Evolutionary conservation across 2,888 invertebrate species (phyloP).

Genomic region (Drosophila mayaguana): DNA sequence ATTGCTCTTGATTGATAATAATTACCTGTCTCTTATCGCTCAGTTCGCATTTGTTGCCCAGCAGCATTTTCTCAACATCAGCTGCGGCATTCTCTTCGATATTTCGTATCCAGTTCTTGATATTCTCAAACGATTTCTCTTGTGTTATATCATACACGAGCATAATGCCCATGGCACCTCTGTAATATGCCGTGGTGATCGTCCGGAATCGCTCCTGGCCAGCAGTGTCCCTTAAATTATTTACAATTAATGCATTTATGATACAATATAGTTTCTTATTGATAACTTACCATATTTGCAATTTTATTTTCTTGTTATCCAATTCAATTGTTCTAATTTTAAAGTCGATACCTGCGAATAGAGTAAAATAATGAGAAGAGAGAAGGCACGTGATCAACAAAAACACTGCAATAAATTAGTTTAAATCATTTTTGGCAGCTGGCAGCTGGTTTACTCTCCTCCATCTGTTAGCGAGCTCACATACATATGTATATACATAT

Average conservation of each 20-base stretch:
- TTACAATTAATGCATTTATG: background rate
- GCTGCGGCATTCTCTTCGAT: slow-evolving; percentile 99
- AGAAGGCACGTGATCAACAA: slow-evolving; percentile 49
- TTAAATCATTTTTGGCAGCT: slow-evolving; percentile 48
- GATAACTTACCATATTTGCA: slow-evolving; percentile 97
- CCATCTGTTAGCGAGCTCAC: slow-evolving; percentile 1
- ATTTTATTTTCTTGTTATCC: slow-evolving; percentile 98
- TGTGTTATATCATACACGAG: slow-evolving; percentile 99
- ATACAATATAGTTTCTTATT: slow-evolving; percentile 1
- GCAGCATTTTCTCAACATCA: slow-evolving; percentile 99
- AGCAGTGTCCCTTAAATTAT: slow-evolving; percentile 94
- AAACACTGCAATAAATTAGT: slow-evolving; percentile 36
- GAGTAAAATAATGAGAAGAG: slow-evolving; percentile 50
- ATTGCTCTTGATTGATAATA: background rate
- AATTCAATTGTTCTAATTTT: slow-evolving; percentile 99
- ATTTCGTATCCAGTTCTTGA: slow-evolving; percentile 99
- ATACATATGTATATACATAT: slow-evolving; percentile 4
- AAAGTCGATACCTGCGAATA: slow-evolving; percentile 96
- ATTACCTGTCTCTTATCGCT: slow-evolving; percentile 96
- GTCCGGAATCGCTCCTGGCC: slow-evolving; percentile 99
- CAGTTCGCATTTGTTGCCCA: slow-evolving; percentile 99
- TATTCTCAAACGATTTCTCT: slow-evolving; percentile 99
- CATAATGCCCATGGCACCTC: slow-evolving; percentile 99
- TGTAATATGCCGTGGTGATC: slow-evolving; percentile 99
- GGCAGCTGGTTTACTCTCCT: slow-evolving; percentile 13